Conservation (phyloP, 2,113 vertebrate genomes). For the Amblyornis subalaris region DNA sequence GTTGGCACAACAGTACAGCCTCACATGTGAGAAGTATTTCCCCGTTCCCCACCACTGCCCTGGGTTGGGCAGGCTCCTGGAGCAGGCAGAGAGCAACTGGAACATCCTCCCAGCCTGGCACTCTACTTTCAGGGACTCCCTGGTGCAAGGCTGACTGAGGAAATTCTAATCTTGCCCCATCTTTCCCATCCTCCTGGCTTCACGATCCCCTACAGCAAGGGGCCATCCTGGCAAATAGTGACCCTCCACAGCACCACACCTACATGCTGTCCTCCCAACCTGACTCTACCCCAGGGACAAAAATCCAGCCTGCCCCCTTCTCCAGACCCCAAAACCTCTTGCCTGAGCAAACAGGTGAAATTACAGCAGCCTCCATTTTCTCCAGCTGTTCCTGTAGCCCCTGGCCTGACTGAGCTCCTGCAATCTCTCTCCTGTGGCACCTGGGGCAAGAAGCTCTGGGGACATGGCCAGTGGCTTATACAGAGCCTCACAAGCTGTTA, state of each 20-base stretch:
- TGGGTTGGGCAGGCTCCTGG: background rate
- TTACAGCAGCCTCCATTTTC: background rate
- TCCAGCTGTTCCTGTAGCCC: background rate
- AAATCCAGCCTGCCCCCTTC: background rate
- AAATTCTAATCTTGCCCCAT: background rate
- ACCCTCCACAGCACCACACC: background rate
- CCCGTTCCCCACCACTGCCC: background rate
- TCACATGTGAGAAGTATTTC: background rate
- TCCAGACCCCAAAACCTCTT: background rate
- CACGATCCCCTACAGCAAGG: background rate
- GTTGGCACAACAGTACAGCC: background rate
- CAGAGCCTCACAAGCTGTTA: background rate
- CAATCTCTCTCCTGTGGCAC: background rate
- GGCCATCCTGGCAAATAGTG: accelerated
- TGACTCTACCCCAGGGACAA: background rate
- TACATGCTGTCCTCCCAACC: background rate
- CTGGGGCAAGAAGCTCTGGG: background rate
- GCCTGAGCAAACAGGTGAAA: background rate
- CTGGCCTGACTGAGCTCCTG: background rate
- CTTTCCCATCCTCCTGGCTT: background rate
- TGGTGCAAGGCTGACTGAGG: background rate
- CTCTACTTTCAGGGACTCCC: background rate
- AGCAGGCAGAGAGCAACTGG: background rate
- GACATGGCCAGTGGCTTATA: background rate
- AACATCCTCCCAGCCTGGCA: background rate